Evolutionary conservation across 1,140 invertebrate species (phyloP).

Genomic region (Papilio aristodemus): DNA sequence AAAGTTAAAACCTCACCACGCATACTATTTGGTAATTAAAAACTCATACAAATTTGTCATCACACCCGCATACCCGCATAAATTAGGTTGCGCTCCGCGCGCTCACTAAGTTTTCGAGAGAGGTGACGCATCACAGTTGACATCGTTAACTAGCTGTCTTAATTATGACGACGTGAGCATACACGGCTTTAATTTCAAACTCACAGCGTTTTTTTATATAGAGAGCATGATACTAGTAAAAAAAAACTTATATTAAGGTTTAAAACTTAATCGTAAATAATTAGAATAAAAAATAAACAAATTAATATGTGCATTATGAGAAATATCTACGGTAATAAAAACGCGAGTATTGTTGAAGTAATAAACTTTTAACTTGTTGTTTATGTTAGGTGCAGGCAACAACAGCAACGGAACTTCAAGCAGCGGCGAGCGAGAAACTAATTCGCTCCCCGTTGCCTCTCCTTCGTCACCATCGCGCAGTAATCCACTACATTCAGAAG

Average conservation of each 20-base stretch:
- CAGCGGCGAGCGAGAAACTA: conserved; percentile 47
- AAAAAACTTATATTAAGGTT: neutral
- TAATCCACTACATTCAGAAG: conserved; percentile 59
- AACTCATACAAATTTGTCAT: conserved; percentile 6
- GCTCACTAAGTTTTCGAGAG: conserved; percentile 15
- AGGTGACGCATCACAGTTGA: conserved; percentile 28
- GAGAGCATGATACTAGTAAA: neutral
- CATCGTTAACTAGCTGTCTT: conserved; percentile 31
- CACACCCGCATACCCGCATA: conserved; percentile 12
- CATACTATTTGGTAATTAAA: no score
- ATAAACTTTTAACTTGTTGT: conserved; percentile 2
- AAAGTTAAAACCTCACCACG: no score
- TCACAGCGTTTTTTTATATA: neutral
- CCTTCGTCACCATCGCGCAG: conserved; percentile 56
- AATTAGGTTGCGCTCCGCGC: conserved; percentile 16
- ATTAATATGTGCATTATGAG: no score
- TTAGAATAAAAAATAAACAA: no score
- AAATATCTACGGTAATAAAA: no score
- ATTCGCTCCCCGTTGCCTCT: conserved; percentile 50
- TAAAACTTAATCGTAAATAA: no score
- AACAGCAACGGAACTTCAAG: conserved; percentile 19
- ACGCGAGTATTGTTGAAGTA: no score
- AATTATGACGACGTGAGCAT: conserved; percentile 1
- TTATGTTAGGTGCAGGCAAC: conserved; percentile 38
- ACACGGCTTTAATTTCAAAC: conserved; percentile 1